Evolutionary conservation across 2,888 invertebrate genomes (phyloP), one percentile per base, ranked within the genome.

Genomic region (Empis stercorea): DNA sequence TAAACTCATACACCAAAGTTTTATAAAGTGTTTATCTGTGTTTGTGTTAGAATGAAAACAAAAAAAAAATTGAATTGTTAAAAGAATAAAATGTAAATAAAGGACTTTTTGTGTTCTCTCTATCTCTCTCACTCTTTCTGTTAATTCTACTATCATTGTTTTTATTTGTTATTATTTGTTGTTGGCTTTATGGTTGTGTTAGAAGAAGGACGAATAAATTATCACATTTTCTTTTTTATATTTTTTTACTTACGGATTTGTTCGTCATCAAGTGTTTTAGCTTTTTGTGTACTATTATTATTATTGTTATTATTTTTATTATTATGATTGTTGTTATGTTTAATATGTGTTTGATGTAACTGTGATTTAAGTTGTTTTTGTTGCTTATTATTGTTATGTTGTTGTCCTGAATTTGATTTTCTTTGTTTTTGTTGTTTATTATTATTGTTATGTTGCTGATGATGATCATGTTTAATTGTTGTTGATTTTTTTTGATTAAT

Each of bases 321-420:
- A 27, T 27, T 27, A 27, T 27, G 5, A 13, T 34, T 34, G n/a
- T 34, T 34, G 9, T 34, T 43, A 36, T 54, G 60, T 49, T 65
- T 67, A 52, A 59, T 59, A 45, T 61, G 59, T 46, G 55, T 54
- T 54, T 60, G 61, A 53, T 61, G 61, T 41, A 5, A n/a, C 13
- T 34, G 34, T 34, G 13, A n/a, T 13, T 34, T 13, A 7, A n/a
- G 34, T 34, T 34, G 34, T 34, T 34, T 13, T 34, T 34, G 32
- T 9, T n/a, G 20, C 20, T 20, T 20, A 20, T 20, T 20, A 20
- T 27, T 27, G 9, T 34, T 4, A 2, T 59, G 60, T 40, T 65
- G 59, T 45, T 61, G 60, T 55, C 59, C 61, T 16, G n/a, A 37
- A 20, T 23, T n/a, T 23, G 39, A 23, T 15, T 15, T 15, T 39